phyloP scores from a whole-genome alignment of 64 coral and sea anemone genomes.

The Porites australiensis region DNA sequence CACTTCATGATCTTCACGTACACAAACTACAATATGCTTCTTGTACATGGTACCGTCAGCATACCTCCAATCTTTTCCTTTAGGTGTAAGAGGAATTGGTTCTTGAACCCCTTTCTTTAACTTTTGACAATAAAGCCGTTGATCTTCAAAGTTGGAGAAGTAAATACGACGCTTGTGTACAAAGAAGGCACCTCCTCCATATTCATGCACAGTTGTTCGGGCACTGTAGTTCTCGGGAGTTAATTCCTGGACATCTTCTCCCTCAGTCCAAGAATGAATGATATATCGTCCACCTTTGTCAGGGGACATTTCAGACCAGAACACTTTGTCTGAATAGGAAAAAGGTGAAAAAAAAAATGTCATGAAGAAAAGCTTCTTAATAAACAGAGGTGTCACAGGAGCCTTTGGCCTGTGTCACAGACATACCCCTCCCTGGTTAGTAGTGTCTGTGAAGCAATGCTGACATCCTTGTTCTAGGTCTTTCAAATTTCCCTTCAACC shows the following conservation, averaged over 20 bases:
- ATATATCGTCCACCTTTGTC: conserved; percentile 86
- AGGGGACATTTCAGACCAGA: conserved; percentile 87
- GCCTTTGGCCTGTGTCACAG: no score
- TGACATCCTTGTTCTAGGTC: no score
- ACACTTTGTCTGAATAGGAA: conserved; percentile 73
- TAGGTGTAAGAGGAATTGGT: conserved; percentile 77
- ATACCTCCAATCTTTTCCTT: conserved; percentile 86
- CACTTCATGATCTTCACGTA: conserved; percentile 93
- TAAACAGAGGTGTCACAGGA: background rate
- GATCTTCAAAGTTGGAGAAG: conserved; percentile 96
- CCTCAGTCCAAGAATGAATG: conserved; percentile 70
- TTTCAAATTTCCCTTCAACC: no score
- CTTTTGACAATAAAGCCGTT: conserved; percentile 90
- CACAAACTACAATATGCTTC: conserved; percentile 79
- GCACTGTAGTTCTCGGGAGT: conserved; percentile 79
- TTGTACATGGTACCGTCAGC: conserved; percentile 74
- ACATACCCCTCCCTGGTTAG: no score
- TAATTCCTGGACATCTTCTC: conserved; percentile 32
- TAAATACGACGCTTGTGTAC: conserved; percentile 88
- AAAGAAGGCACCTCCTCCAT: conserved; percentile 92
- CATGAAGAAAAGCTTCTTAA: background rate
- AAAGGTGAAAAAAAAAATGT: background rate
- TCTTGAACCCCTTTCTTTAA: conserved; percentile 11
- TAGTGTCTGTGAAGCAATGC: no score
- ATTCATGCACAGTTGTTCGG: conserved; percentile 92